A percentile compares a stretch with the other conserved stretches of the same genome.
phyloP scores from a whole-genome alignment of 2,797 vertebrate species.

The Ara ararauna region DNA sequence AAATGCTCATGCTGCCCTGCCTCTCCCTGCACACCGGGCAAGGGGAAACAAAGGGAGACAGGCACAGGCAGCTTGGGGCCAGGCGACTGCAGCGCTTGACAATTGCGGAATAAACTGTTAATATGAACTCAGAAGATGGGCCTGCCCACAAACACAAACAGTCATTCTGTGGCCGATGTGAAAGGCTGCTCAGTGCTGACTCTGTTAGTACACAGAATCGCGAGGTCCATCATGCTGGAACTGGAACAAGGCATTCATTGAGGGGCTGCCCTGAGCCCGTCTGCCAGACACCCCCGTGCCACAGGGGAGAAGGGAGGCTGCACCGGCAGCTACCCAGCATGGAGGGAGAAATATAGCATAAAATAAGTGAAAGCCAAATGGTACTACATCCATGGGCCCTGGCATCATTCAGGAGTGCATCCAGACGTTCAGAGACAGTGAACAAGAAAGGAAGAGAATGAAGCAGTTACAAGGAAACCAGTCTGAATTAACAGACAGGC shows the following conservation, averaged over 20 bases:
- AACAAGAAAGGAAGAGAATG: constrained; percentile 25
- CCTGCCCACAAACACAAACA: neutral
- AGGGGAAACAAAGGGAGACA: neutral
- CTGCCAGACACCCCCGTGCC: neutral
- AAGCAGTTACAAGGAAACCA: constrained; percentile 30
- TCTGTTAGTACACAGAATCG: neutral
- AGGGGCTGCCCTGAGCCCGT: neutral
- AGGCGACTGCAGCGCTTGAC: neutral
- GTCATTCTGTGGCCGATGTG: neutral
- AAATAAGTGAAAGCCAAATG: neutral
- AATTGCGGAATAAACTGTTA: neutral
- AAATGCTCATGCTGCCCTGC: neutral
- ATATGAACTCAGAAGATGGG: neutral
- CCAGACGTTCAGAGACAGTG: neutral
- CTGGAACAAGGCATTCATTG: neutral
- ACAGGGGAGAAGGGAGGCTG: neutral
- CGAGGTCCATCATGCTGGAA: neutral
- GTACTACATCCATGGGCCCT: neutral
- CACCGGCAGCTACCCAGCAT: neutral
- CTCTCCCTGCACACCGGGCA: accelerated
- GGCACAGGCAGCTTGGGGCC: accelerated
- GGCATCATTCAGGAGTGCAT: neutral
- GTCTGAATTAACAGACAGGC: constrained; percentile 1
- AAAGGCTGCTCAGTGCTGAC: neutral
- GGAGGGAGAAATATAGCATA: neutral